Conservation (phyloP, 2,113 vertebrate species). For the Nerophis ophidion region DNA sequence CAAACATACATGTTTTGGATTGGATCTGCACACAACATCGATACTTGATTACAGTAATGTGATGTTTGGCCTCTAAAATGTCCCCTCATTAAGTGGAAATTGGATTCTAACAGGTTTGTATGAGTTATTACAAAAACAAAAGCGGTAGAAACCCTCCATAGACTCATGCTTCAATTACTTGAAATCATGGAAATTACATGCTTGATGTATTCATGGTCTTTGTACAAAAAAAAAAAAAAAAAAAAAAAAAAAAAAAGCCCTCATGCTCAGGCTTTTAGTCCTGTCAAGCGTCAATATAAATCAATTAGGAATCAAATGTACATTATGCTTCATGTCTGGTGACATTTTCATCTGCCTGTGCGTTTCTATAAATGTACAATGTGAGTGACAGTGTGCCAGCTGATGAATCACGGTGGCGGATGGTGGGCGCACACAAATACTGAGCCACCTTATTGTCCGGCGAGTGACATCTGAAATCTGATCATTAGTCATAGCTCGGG, state of each 20-base stretch:
- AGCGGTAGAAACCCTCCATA: too few relatives aligned
- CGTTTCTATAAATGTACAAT: background rate
- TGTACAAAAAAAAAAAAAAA: background rate
- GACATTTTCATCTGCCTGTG: slow-evolving; percentile 15
- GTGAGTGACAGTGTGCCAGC: background rate
- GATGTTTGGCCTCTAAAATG: background rate
- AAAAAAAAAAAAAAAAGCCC: background rate
- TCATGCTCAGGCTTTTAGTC: slow-evolving; percentile 13
- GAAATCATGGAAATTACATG: background rate
- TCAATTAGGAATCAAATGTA: slow-evolving; percentile 13
- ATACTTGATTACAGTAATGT: background rate
- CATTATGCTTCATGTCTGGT: slow-evolving; percentile 8
- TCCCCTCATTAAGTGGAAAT: background rate
- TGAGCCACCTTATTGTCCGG: slow-evolving; percentile 36
- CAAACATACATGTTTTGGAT: too few relatives aligned
- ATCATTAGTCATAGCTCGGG: slow-evolving; percentile 37
- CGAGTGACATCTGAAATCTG: slow-evolving; percentile 8
- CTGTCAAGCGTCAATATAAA: slow-evolving; percentile 13
- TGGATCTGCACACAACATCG: too few relatives aligned
- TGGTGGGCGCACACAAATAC: slow-evolving; percentile 28
- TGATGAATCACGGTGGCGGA: slow-evolving; percentile 19
- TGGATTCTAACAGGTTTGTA: background rate
- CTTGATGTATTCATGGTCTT: background rate
- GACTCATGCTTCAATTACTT: background rate
- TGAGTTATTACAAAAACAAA: too few relatives aligned